A percentile compares a stretch with the other conserved stretches of the same genome.
Conservation (phyloP, 2,888 invertebrate genomes). For the Cataglyphis cursor region DNA sequence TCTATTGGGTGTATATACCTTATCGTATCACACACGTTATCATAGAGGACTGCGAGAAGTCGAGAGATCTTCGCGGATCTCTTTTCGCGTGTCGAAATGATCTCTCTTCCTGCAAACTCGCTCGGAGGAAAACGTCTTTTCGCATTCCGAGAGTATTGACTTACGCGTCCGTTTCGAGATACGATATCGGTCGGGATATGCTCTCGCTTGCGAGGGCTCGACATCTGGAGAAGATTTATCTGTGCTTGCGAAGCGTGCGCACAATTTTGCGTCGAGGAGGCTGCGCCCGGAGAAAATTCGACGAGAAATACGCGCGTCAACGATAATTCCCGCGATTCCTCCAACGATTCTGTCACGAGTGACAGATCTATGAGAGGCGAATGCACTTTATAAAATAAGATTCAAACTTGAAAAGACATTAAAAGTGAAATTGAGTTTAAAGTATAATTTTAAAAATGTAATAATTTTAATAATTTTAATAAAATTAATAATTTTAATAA, state of each 20-base stretch:
- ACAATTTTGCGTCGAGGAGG: slow-evolving; percentile 33
- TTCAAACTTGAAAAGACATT: neutral
- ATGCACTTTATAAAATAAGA: neutral
- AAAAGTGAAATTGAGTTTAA: neutral
- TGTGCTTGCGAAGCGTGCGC: slow-evolving; percentile 32
- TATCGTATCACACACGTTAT: slow-evolving; percentile 36
- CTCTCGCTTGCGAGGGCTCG: slow-evolving; percentile 17
- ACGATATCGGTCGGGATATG: slow-evolving; percentile 38
- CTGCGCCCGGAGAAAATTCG: slow-evolving; percentile 19
- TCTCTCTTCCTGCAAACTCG: slow-evolving; percentile 18
- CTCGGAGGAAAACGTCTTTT: slow-evolving; percentile 43
- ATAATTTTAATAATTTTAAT: no score
- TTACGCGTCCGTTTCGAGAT: slow-evolving; percentile 42
- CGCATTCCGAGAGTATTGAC: slow-evolving; percentile 50
- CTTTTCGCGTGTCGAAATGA: slow-evolving; percentile 9
- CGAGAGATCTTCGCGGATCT: slow-evolving; percentile 33
- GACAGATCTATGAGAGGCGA: neutral
- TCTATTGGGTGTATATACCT: slow-evolving; percentile 11
- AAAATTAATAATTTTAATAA: no score
- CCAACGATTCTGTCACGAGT: neutral
- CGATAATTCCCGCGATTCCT: neutral
- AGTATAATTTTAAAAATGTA: no score
- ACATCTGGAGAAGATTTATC: slow-evolving; percentile 35
- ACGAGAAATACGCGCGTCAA: neutral
- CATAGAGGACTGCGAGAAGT: slow-evolving; percentile 20